Evolutionary conservation across 1,140 invertebrate genomes (phyloP).

Genomic region (Ceratosolen solmsi): DNA sequence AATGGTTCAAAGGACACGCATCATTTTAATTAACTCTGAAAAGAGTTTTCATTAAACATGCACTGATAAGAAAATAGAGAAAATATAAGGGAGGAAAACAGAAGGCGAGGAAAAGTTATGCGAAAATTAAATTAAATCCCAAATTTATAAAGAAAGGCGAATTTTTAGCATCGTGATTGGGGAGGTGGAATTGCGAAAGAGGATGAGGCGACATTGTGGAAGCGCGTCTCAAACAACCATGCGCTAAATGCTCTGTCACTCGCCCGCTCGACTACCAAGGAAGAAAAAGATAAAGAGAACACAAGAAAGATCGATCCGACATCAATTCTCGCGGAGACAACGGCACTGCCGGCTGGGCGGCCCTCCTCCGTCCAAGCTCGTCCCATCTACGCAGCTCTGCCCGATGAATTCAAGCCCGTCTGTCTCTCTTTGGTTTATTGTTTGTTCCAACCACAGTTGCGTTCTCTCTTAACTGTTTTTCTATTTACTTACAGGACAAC

Average conservation of each 20-base stretch:
- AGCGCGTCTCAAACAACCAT: slow-evolving; percentile 89
- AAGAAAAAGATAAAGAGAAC: slow-evolving; percentile 90
- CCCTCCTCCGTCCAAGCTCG: slow-evolving; percentile 70
- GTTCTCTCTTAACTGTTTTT: background rate
- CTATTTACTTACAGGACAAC: slow-evolving; percentile 64
- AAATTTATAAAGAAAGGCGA: background rate
- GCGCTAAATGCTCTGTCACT: slow-evolving; percentile 90
- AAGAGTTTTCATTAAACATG: no score
- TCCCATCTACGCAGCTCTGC: slow-evolving; percentile 63
- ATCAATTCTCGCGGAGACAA: slow-evolving; percentile 53
- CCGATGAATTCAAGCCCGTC: slow-evolving; percentile 68
- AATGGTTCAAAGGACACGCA: no score
- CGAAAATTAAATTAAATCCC: no score
- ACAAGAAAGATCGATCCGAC: slow-evolving; percentile 79
- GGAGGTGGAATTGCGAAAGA: slow-evolving; percentile 88
- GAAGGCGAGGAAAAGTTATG: no score
- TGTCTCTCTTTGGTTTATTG: slow-evolving; percentile 47
- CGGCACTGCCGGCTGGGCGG: slow-evolving; percentile 66
- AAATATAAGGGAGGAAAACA: no score
- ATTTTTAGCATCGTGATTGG: slow-evolving; percentile 87
- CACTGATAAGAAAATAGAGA: no score
- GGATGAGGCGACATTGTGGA: slow-evolving; percentile 85
- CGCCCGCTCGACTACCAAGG: slow-evolving; percentile 86
- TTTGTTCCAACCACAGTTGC: background rate
- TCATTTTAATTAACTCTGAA: no score